Evolutionary conservation across 2,888 invertebrate species (phyloP), one percentile per base, ranked within the genome.

Genomic region (Lathronympha strigana): DNA sequence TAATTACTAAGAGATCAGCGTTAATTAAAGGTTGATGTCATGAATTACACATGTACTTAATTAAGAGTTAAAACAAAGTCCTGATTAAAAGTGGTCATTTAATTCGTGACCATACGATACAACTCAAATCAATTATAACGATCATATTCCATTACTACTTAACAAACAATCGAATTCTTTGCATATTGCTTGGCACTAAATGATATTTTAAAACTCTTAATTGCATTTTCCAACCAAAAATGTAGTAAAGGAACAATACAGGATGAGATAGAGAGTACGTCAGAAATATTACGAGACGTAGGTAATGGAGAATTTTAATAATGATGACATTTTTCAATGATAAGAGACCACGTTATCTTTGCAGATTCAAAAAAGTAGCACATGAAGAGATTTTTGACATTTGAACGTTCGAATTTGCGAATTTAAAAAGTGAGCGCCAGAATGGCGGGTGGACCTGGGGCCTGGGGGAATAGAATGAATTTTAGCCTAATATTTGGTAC

Each of bases 41-140:
- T 83, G 81, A 81, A 83, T 83, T 79, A 81, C 75, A 76, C 76
- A 83, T 82, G 80, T 76, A 57, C 28, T 31, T 57, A 81, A 83
- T 83, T 82, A 83, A 76, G 71, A 67, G 70, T 71, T 33, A 73
- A 72, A 67, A 47, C 53, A 51, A 45, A 54, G 38, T 47, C 53
- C 45, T 38, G 64, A 38, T 60, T 54, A 47, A 36, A 33, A 17
- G 53, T 15, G 47, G 15, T 23, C 31, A n/a, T 49, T 60, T 36
- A 33, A 47, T 47, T 45, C 17, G 13, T 33, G 19, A 21, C 43
- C 13, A 57, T 21, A 19, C 15, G 15, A 47, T 43, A 28, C 55
- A 54, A 15, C 33, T 19, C 11, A 40, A 47, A 54, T 45, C 25
- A 53, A 53, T 47, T 38, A 60, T 54, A 45, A 58, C 23, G 64